phyloP scores from a whole-genome alignment of 1,140 invertebrate genomes.

The Hetaerina americana region DNA sequence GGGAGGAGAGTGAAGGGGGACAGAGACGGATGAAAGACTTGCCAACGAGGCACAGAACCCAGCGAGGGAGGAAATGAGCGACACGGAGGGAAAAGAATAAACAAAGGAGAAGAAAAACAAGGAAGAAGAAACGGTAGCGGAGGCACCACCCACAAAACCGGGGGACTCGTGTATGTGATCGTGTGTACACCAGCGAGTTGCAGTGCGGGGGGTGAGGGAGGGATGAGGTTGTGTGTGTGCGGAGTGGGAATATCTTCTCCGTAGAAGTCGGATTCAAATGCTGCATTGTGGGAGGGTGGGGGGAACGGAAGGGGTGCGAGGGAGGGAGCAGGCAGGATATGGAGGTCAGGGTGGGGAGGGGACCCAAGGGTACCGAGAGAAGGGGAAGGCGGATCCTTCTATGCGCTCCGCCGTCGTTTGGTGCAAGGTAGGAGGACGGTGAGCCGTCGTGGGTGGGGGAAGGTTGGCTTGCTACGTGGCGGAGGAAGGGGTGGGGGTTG shows the following conservation, averaged over 20 bases:
- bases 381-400: background rate
- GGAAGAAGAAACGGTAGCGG: background rate
- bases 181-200: no score
- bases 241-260: no score
- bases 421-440: background rate
- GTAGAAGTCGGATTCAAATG: no score
- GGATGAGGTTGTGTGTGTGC: no score
- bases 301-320: background rate
- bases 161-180: no score
- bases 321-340: background rate
- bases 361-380: background rate
- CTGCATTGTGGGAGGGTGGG: background rate
- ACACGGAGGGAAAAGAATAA: background rate
- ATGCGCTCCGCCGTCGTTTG: background rate
- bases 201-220: no score
- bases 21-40: background rate
- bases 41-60: no score
- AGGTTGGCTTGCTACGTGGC: background rate
- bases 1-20: background rate
- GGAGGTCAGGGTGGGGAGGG: background rate
- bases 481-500: background rate
- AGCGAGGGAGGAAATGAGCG: background rate
- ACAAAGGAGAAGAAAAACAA: background rate
- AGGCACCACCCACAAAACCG: no score
- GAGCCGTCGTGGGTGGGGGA: background rate